phyloP scores from a whole-genome alignment of 1,140 invertebrate species.

The Propsilocerus akamusi region DNA sequence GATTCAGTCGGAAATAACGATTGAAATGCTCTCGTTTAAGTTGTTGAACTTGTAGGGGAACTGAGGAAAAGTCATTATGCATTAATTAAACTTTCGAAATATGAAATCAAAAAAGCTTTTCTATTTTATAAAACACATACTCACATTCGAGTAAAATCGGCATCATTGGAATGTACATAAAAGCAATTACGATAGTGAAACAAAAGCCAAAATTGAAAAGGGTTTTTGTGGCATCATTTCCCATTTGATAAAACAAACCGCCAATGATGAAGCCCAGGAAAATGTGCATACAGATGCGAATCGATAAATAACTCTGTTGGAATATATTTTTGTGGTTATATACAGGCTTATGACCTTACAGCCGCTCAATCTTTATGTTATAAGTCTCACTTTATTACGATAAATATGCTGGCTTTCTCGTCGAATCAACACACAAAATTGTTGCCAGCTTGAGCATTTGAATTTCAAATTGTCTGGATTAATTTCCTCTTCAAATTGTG shows the following conservation, averaged over 20 bases:
- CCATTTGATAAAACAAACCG: slow-evolving; percentile 45
- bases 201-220: slow-evolving; percentile 70
- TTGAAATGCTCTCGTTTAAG: slow-evolving; percentile 85
- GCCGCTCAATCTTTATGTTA: not conserved
- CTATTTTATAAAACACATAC: slow-evolving; percentile 14
- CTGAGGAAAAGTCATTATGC: slow-evolving; percentile 34
- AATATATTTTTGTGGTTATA: not conserved
- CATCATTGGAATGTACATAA: slow-evolving; percentile 63
- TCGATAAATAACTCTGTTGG: slow-evolving; percentile 45
- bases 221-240: slow-evolving; percentile 57
- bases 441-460: slow-evolving; percentile 34
- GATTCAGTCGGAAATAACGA: slow-evolving; percentile 78
- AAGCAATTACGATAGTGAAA: slow-evolving; percentile 52
- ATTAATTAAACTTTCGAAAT: slow-evolving; percentile 7
- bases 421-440: slow-evolving; percentile 41
- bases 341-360: not conserved
- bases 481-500: slow-evolving; percentile 21
- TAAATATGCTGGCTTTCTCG: slow-evolving; percentile 52
- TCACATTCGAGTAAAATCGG: slow-evolving; percentile 59
- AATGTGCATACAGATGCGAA: slow-evolving; percentile 44
- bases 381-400: slow-evolving; percentile 39
- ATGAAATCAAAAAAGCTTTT: not conserved
- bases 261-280: slow-evolving; percentile 52
- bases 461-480: slow-evolving; percentile 28
- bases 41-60: slow-evolving; percentile 71